Evolutionary conservation across 1,140 invertebrate genomes (phyloP), one percentile per base, ranked within the genome.

Genomic region (Drosophila dunni): DNA sequence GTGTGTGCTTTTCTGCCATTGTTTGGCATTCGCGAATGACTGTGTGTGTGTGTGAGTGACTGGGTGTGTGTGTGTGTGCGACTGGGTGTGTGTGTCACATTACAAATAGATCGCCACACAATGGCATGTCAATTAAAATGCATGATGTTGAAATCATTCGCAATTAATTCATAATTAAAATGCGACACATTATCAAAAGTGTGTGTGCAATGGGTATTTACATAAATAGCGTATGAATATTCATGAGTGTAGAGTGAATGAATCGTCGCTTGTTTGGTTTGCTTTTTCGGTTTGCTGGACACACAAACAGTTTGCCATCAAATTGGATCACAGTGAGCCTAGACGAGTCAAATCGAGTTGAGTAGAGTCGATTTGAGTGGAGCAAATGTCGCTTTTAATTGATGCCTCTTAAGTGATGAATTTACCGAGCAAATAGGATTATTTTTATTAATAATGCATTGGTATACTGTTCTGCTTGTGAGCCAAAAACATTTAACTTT

Each of bases 161-260:
- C 83, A 88, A 86, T 86, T 86, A 86, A 86, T 86, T 86, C 82
- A 86, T 86, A 86, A 86, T 86, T 88, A 86, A 86, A 86, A 82
- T 76, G 79, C 79, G 83, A 86, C 82, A 86, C 82, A 86, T 86
- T 88, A 86, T 88, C 79, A 86, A 86, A 86, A 82, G 79, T 77
- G 71, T 65, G 24, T 77, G 71, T 65, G 70, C 56, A 45, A 34
- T 54, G 60, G 45, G 63, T 68, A 88, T 86, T 86, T 88, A 73
- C 79, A 88, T 82, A 86, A 86, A 86, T 83, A 66, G 64, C 79
- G 61, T 70, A 86, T 86, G 82, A 86, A 86, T 86, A 88, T 88
- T 88, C 67, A 88, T 84, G 81, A 78, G 78, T 64, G 20, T 34
- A 56, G 42, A 66, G 24, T 44, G 61, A 38, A 58, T 17, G 15